Evolutionary conservation across 2,888 invertebrate genomes (phyloP).

Genomic region (Cancer borealis): DNA sequence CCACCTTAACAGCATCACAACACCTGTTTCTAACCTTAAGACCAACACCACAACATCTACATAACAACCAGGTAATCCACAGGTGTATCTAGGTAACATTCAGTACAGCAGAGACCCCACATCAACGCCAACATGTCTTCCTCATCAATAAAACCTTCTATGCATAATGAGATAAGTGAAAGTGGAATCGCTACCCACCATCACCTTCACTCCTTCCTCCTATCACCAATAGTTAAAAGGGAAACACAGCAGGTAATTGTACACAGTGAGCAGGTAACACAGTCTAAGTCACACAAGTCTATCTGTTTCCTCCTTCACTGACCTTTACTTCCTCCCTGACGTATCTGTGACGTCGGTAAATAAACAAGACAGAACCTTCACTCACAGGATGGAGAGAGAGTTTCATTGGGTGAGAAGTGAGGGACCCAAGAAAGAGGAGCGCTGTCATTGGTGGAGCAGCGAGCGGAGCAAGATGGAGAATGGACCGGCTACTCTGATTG

Average conservation of each 20-base stretch:
- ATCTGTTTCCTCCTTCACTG: not conserved
- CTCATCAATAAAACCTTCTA: not conserved
- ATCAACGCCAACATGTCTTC: not conserved
- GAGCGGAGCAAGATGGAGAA: not conserved
- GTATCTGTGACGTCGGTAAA: slow-evolving; percentile 43
- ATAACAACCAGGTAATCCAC: not conserved
- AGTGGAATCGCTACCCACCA: not conserved
- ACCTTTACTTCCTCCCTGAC: slow-evolving; percentile 39
- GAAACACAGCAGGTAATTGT: not conserved
- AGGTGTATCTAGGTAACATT: not conserved
- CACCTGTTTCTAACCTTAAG: not conserved
- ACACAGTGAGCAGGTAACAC: not conserved
- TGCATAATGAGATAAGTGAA: not conserved
- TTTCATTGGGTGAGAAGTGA: slow-evolving; percentile 21
- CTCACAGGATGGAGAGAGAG: not conserved
- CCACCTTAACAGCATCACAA: no score
- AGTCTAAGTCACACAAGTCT: not conserved
- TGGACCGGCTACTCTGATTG: not conserved
- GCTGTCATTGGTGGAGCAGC: slow-evolving; percentile 13
- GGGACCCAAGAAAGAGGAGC: not conserved
- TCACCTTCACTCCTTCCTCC: not conserved
- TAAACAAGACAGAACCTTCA: slow-evolving; percentile 32
- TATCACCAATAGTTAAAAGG: not conserved
- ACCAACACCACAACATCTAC: not conserved
- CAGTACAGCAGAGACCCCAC: not conserved